Evolutionary conservation across 2,113 vertebrate species (phyloP).

Genomic region (Syngnathoides biaculeatus): DNA sequence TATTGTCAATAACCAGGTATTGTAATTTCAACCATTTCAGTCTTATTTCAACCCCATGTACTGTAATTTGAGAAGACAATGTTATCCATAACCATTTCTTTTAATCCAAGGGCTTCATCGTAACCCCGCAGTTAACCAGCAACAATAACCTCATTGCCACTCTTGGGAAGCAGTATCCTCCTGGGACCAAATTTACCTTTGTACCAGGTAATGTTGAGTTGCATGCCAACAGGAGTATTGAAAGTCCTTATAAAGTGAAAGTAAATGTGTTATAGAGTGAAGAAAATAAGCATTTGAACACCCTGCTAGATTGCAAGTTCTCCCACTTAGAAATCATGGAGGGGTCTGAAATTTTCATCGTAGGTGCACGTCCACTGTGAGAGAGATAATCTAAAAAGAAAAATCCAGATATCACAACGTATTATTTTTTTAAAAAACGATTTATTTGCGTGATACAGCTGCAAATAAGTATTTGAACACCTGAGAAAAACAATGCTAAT

Average conservation of each 20-base stretch:
- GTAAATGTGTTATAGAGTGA: not conserved
- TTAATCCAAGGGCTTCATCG: slow-evolving; percentile 81
- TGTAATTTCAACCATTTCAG: not conserved
- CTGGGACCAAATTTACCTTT: slow-evolving; percentile 76
- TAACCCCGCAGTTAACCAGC: slow-evolving; percentile 75
- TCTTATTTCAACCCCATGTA: not conserved
- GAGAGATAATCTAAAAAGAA: too few species aligned
- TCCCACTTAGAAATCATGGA: too few species aligned
- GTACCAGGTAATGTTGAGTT: slow-evolving; percentile 75
- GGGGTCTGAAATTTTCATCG: too few species aligned
- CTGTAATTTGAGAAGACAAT: not conserved
- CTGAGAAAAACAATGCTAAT: too few species aligned
- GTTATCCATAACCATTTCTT: slow-evolving; percentile 10
- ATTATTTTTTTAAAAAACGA: too few species aligned
- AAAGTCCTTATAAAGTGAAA: not conserved
- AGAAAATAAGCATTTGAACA: too few species aligned
- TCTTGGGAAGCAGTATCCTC: slow-evolving; percentile 78
- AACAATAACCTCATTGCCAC: slow-evolving; percentile 79
- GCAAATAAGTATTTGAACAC: too few species aligned
- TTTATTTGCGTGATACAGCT: too few species aligned
- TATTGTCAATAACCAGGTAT: slow-evolving; percentile 80
- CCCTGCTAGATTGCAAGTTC: too few species aligned
- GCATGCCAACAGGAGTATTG: not conserved
- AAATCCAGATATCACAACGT: too few species aligned
- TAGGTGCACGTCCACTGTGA: too few species aligned